Evolutionary conservation across 2,888 invertebrate species (phyloP).

Genomic region (Himalopsyche japonica): DNA sequence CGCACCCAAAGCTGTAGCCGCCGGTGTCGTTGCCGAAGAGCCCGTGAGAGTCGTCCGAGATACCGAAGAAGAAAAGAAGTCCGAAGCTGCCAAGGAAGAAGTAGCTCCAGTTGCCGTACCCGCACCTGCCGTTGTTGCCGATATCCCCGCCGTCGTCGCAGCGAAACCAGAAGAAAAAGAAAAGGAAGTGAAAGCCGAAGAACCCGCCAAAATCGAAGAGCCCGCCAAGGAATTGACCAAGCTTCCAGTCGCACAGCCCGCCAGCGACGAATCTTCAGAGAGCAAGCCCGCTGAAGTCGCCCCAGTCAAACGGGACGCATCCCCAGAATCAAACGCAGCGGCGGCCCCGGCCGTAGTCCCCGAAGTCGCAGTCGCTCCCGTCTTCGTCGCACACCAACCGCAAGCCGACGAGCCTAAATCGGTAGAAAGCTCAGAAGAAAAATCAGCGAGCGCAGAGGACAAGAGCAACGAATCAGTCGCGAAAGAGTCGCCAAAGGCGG

Average conservation of each 20-base stretch:
- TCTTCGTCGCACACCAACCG: slow-evolving; percentile 17
- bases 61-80: slow-evolving; percentile 41
- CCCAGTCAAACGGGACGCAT: slow-evolving; percentile 38
- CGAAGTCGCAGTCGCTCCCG: slow-evolving; percentile 10
- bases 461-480: slow-evolving; percentile 37
- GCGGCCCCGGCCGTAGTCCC: slow-evolving; percentile 12
- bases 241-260: slow-evolving; percentile 2
- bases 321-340: slow-evolving; percentile 35
- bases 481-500: slow-evolving; percentile 32
- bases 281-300: slow-evolving; percentile 18
- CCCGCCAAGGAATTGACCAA: slow-evolving; percentile 28
- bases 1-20: slow-evolving; percentile 11
- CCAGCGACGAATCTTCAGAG: slow-evolving; percentile 24
- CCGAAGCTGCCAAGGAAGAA: slow-evolving; percentile 34
- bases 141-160: slow-evolving; percentile 9
- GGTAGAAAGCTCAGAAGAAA: slow-evolving; percentile 48
- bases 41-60: slow-evolving; percentile 33
- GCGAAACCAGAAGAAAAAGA: slow-evolving; percentile 32
- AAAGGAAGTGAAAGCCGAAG: slow-evolving; percentile 41
- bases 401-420: slow-evolving; percentile 43
- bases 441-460: slow-evolving; percentile 45
- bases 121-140: neutral
- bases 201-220: slow-evolving; percentile 44
- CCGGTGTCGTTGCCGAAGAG: slow-evolving; percentile 22
- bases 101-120: slow-evolving; percentile 11